phyloP scores from a whole-genome alignment of 1,140 invertebrate genomes.

The Harlomillsia oculata region DNA sequence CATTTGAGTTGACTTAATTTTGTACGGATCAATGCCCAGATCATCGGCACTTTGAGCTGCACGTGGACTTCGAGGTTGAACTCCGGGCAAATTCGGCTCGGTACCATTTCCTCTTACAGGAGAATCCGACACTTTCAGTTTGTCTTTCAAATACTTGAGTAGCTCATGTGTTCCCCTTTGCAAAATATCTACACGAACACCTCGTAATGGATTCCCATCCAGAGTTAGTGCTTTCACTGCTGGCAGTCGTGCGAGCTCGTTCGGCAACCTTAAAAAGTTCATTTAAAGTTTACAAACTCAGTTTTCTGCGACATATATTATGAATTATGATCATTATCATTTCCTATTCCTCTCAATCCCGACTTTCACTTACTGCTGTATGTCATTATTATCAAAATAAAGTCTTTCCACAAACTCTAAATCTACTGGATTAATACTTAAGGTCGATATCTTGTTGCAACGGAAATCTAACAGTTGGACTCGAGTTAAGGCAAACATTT shows the following conservation, averaged over 20 bases:
- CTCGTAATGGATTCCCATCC: conserved; percentile 73
- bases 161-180: conserved; percentile 69
- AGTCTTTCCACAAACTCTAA: conserved; percentile 32
- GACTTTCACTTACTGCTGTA: conserved; percentile 24
- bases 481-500: conserved; percentile 17
- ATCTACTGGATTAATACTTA: conserved; percentile 22
- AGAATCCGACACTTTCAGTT: not conserved
- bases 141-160: conserved; percentile 58
- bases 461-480: conserved; percentile 31
- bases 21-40: conserved; percentile 43
- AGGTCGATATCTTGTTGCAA: conserved; percentile 24
- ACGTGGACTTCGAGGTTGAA: not conserved
- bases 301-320: no score
- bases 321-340: no score
- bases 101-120: not conserved
- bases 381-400: conserved; percentile 34
- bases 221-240: conserved; percentile 71
- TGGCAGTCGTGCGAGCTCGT: conserved; percentile 59
- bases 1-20: conserved; percentile 58
- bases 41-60: conserved; percentile 12
- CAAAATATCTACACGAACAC: conserved; percentile 63
- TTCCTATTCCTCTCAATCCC: no score
- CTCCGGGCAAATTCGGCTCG: not conserved
- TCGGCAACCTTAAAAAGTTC: conserved; percentile 56
- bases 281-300: conserved; percentile 5